Percentiles rank a stretch among this genome's conserved stretches.
phyloP scores from a whole-genome alignment of 1,140 invertebrate genomes.

The Araneus ventricosus region DNA sequence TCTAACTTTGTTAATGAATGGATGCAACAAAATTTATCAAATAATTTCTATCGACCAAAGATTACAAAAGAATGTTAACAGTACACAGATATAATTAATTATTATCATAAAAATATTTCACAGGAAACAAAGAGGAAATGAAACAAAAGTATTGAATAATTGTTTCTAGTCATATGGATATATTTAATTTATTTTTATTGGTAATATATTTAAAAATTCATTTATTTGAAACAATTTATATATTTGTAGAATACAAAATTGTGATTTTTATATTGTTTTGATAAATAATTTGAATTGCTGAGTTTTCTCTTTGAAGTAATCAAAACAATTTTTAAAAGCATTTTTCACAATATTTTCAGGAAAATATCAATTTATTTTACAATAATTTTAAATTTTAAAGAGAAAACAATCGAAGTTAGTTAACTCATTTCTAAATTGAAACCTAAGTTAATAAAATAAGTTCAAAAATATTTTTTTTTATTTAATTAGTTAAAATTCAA shows the following conservation, averaged over 20 bases:
- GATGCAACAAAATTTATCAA: background rate
- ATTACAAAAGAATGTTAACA: background rate
- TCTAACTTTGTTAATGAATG: background rate
- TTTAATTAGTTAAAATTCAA: no score
- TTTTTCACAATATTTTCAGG: no score
- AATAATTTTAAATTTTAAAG: no score
- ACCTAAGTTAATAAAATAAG: no score
- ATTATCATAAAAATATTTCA: background rate
- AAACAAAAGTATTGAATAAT: background rate
- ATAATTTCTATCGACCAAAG: slow-evolving; percentile 16
- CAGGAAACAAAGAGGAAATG: no score
- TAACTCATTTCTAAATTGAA: no score
- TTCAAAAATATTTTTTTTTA: no score
- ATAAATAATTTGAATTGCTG: background rate
- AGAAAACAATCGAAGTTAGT: no score
- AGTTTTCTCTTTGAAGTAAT: background rate
- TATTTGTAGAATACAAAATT: no score
- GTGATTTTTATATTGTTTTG: no score
- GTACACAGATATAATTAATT: background rate
- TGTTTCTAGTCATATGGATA: background rate
- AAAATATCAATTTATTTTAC: no score
- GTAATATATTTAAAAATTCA: background rate
- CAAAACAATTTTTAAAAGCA: no score
- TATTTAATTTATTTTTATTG: slow-evolving; percentile 1
- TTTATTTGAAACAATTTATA: background rate